Percentiles rank a stretch among this genome's conserved stretches.
Conservation (phyloP, 2,888 invertebrate species). For the Lycophotia porphyrea region DNA sequence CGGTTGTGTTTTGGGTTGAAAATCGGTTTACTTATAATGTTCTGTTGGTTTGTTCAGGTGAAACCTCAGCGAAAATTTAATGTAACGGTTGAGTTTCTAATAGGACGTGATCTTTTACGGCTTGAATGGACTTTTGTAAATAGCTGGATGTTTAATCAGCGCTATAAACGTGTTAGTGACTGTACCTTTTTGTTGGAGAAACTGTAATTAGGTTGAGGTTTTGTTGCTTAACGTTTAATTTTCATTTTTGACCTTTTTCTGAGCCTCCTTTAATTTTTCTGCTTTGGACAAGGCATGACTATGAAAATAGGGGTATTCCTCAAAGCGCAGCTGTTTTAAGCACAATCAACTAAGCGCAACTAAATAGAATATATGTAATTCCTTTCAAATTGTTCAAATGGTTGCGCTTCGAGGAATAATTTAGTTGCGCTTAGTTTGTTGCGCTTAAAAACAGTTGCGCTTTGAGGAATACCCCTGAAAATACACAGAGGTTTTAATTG, state of each 20-base stretch:
- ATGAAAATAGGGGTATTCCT: too few relatives aligned
- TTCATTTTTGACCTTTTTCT: slow-evolving; percentile 24
- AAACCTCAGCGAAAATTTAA: slow-evolving; percentile 74
- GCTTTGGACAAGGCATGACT: neutral
- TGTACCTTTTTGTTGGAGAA: slow-evolving; percentile 37
- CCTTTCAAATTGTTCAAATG: too few relatives aligned
- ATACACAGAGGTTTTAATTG: neutral
- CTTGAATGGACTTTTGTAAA: slow-evolving; percentile 61
- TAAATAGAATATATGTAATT: too few relatives aligned
- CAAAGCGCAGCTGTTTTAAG: too few relatives aligned
- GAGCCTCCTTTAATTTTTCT: neutral
- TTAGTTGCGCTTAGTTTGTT: too few relatives aligned
- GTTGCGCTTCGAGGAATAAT: too few relatives aligned
- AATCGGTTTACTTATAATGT: slow-evolving; percentile 45
- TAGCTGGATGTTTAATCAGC: slow-evolving; percentile 53
- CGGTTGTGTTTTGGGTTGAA: slow-evolving; percentile 32
- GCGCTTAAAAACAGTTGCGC: too few relatives aligned
- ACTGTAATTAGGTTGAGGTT: slow-evolving; percentile 44
- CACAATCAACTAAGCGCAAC: too few relatives aligned
- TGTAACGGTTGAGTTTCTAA: slow-evolving; percentile 63
- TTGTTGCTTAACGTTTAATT: slow-evolving; percentile 23
- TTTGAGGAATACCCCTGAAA: too few relatives aligned
- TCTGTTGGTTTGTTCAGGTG: slow-evolving; percentile 53
- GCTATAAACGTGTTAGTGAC: slow-evolving; percentile 39
- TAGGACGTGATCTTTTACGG: slow-evolving; percentile 57